Evolutionary conservation across 1,140 invertebrate species (phyloP).

Genomic region (Danaus melanippus): DNA sequence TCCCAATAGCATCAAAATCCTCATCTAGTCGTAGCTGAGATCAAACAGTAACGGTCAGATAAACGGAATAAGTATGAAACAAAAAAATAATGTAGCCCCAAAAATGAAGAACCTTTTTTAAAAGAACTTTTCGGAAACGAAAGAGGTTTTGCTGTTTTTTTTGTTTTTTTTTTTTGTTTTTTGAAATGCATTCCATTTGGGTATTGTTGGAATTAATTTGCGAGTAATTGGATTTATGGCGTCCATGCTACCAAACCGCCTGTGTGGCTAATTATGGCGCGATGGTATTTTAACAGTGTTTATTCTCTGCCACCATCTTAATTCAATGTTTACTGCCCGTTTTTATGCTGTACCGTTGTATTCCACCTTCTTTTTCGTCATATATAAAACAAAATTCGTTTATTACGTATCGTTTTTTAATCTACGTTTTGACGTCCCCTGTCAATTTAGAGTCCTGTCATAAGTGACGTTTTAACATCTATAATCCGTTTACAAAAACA

Average conservation of each 20-base stretch:
- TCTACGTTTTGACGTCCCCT: too few relatives aligned
- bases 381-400: too few relatives aligned
- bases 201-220: conserved; percentile 58
- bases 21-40: background rate
- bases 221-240: conserved; percentile 60
- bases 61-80: conserved; percentile 1
- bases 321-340: conserved; percentile 19
- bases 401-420: too few relatives aligned
- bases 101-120: conserved; percentile 2
- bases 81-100: too few relatives aligned
- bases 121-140: conserved; percentile 2
- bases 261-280: conserved; percentile 52
- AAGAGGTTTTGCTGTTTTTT: conserved; percentile 9
- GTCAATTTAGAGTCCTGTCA: too few relatives aligned
- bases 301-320: conserved; percentile 36
- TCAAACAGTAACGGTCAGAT: background rate
- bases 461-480: too few relatives aligned
- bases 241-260: conserved; percentile 38
- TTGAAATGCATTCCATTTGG: conserved; percentile 30
- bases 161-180: conserved; percentile 17
- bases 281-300: conserved; percentile 50
- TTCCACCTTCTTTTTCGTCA: background rate
- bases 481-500: too few relatives aligned
- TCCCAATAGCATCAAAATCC: too few relatives aligned
- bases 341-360: too few relatives aligned